A percentile compares a stretch with the other conserved stretches of the same genome.
phyloP scores from a whole-genome alignment of 2,797 vertebrate genomes.

The Peromyscus attwateri region DNA sequence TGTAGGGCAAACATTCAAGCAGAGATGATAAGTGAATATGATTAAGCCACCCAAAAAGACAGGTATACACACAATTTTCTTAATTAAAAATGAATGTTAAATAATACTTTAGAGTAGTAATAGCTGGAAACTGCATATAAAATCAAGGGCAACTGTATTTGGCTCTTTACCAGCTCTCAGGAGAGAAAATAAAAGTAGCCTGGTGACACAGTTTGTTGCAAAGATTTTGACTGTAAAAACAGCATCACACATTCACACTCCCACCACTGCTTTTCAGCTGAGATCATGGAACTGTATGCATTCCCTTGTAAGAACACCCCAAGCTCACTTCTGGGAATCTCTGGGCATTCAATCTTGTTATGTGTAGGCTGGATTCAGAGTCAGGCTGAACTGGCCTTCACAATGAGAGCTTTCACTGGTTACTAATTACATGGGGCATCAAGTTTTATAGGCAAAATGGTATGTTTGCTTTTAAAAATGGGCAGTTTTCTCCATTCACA shows the following conservation, averaged over 20 bases:
- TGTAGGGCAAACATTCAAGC: neutral
- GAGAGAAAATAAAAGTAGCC: conserved; percentile 36
- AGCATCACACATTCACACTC: neutral
- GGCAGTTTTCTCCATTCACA: neutral
- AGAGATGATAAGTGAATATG: neutral
- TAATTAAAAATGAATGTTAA: conserved; percentile 28
- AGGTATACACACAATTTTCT: neutral
- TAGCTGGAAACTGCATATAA: neutral
- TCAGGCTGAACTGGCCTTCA: neutral
- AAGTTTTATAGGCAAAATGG: neutral
- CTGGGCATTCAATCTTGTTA: neutral
- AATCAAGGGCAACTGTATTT: neutral
- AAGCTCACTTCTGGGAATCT: neutral
- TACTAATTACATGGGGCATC: neutral
- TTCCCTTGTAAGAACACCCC: neutral
- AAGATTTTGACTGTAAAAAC: neutral
- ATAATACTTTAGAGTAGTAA: conserved; percentile 45
- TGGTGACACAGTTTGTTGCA: neutral
- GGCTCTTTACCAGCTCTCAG: neutral
- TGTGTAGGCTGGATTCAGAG: neutral
- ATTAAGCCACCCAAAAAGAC: neutral
- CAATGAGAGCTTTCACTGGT: neutral
- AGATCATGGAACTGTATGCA: neutral
- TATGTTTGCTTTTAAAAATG: conserved; percentile 6
- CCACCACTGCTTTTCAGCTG: neutral